phyloP scores from a whole-genome alignment of 2,888 invertebrate species.

The Pyrrhosoma nymphula region DNA sequence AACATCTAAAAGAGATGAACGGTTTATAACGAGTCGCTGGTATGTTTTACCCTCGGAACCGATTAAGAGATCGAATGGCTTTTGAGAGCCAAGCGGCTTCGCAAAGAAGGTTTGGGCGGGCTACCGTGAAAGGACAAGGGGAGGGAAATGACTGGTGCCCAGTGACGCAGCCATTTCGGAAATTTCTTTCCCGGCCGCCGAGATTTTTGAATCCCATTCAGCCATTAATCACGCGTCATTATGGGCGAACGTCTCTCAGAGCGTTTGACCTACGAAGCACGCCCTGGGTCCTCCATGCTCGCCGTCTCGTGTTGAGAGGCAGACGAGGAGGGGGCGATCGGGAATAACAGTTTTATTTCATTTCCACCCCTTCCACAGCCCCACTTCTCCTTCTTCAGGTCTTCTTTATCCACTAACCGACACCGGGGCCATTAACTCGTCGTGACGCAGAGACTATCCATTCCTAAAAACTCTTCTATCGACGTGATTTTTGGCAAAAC shows the following conservation, averaged over 20 bases:
- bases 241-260: background rate
- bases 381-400: background rate
- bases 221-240: conserved; percentile 24
- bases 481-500: background rate
- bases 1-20: conserved; percentile 33
- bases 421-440: background rate
- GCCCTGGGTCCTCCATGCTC: no score
- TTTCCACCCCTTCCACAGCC: background rate
- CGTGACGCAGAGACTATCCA: background rate
- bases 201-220: conserved; percentile 37
- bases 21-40: conserved; percentile 45
- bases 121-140: background rate
- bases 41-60: conserved; percentile 42
- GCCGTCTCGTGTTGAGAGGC: background rate
- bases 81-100: background rate
- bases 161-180: conserved; percentile 52
- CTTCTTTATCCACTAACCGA: background rate
- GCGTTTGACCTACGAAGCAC: background rate
- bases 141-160: background rate
- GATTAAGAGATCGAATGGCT: conserved; percentile 61
- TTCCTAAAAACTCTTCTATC: background rate
- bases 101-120: background rate
- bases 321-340: background rate
- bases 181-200: background rate
- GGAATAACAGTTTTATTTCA: background rate